Conservation (phyloP, 2,888 invertebrate species). For the Lamellibrachia satsuma region DNA sequence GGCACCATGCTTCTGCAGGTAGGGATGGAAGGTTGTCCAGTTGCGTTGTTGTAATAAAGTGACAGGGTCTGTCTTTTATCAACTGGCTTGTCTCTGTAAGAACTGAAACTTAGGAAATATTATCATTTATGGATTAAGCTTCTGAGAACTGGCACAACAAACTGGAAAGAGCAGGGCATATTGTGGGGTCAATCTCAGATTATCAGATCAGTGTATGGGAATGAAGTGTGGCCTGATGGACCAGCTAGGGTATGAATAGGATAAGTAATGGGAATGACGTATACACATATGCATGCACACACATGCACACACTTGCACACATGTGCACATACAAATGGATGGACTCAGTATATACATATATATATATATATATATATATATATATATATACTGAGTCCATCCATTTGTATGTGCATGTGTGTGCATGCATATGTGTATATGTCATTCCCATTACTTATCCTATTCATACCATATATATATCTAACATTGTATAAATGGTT, state of each 20-base stretch:
- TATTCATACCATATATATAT: too few species aligned
- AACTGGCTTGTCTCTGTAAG: not conserved
- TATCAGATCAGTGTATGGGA: not conserved
- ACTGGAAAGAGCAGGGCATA: not conserved
- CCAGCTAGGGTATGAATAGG: too few species aligned
- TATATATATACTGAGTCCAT: not conserved
- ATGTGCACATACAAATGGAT: not conserved
- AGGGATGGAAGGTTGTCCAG: too few species aligned
- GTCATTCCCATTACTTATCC: not conserved
- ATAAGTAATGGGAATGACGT: not conserved
- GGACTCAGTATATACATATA: not conserved
- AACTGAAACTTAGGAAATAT: not conserved
- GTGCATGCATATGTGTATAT: not conserved
- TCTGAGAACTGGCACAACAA: not conserved
- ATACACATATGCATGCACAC: not conserved
- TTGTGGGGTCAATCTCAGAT: not conserved
- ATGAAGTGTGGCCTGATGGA: not conserved
- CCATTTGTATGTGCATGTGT: not conserved
- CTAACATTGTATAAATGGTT: too few species aligned
- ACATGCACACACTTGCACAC: not conserved
- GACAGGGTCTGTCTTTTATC: not conserved
- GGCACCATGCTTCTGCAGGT: conserved; percentile 30
- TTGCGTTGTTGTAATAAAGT: too few species aligned
- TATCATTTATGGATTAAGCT: not conserved
- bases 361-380: not conserved